A percentile compares a stretch with the other conserved stretches of the same genome.
Conservation (phyloP, 2,888 invertebrate species). For the Bellardia pandia region DNA sequence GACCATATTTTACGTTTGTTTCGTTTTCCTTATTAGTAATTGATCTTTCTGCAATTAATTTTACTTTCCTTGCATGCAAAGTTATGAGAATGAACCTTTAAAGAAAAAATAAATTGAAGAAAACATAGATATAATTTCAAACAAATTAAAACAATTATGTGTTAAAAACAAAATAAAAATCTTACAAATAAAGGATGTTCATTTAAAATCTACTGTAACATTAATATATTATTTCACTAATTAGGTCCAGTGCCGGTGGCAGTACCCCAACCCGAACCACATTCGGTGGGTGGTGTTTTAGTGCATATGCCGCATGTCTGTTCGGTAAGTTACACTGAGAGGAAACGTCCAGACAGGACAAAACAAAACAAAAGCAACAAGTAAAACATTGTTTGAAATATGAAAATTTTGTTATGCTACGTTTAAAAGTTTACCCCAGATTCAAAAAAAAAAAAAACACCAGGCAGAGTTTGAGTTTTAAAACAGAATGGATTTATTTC, state of each 20-base stretch:
- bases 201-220: not conserved
- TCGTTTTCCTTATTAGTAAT: conserved; percentile 22
- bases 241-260: conserved; percentile 85
- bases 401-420: conserved; percentile 52
- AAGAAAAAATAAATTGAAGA: conserved; percentile 18
- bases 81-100: conserved; percentile 67
- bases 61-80: conserved; percentile 63
- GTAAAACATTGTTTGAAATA: conserved; percentile 32
- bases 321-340: conserved; percentile 85
- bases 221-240: conserved; percentile 31
- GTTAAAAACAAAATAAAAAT: not conserved
- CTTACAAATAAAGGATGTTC: not conserved
- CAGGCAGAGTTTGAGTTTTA: conserved; percentile 17
- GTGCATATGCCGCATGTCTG: conserved; percentile 97
- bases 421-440: conserved; percentile 57
- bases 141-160: conserved; percentile 12
- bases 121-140: conserved; percentile 11
- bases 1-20: conserved; percentile 13
- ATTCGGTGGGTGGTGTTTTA: conserved; percentile 93
- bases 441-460: conserved; percentile 42
- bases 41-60: conserved; percentile 13
- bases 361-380: not conserved
- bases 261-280: conserved; percentile 88
- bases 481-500: conserved; percentile 43
- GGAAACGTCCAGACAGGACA: conserved; percentile 28